phyloP scores from a whole-genome alignment of 1,140 invertebrate species.

The Neelides sp. region DNA sequence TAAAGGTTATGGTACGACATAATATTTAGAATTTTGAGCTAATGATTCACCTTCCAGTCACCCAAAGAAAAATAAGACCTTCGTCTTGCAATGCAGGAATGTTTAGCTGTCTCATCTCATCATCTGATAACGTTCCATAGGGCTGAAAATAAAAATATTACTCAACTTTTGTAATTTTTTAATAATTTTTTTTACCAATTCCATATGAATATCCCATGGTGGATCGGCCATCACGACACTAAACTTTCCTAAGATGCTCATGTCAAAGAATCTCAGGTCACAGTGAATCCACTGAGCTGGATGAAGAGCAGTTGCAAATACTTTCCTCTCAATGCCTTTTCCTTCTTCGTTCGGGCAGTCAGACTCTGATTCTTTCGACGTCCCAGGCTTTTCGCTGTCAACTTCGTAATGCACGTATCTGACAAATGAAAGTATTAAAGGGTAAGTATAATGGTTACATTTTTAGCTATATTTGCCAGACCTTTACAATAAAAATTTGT shows the following conservation, averaged over 20 bases:
- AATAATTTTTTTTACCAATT: slow-evolving; percentile 31
- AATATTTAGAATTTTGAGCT: too few species aligned
- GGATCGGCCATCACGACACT: slow-evolving; percentile 91
- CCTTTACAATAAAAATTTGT: too few species aligned
- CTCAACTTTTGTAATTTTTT: background rate
- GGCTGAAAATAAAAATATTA: slow-evolving; percentile 39
- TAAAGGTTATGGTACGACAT: too few species aligned
- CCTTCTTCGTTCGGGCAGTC: too few species aligned
- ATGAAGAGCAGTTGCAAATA: slow-evolving; percentile 51
- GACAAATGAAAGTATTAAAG: slow-evolving; percentile 35
- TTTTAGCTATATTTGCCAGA: too few species aligned
- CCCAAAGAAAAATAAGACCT: slow-evolving; percentile 93
- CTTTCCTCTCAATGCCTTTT: slow-evolving; percentile 22
- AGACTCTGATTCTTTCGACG: too few species aligned
- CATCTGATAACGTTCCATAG: slow-evolving; percentile 98
- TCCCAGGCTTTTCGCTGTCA: slow-evolving; percentile 46
- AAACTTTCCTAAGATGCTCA: slow-evolving; percentile 87
- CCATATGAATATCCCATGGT: slow-evolving; percentile 67
- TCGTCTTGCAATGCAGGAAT: slow-evolving; percentile 85
- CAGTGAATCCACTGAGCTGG: slow-evolving; percentile 95
- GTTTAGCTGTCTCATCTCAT: slow-evolving; percentile 92
- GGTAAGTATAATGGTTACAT: too few species aligned
- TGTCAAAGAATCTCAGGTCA: slow-evolving; percentile 86
- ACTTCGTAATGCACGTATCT: slow-evolving; percentile 91
- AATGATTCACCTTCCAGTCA: slow-evolving; percentile 61